A percentile compares a stretch with the other conserved stretches of the same genome.
Evolutionary conservation across 2,888 invertebrate genomes (phyloP).

Genomic region (Chloroclysta siterata): DNA sequence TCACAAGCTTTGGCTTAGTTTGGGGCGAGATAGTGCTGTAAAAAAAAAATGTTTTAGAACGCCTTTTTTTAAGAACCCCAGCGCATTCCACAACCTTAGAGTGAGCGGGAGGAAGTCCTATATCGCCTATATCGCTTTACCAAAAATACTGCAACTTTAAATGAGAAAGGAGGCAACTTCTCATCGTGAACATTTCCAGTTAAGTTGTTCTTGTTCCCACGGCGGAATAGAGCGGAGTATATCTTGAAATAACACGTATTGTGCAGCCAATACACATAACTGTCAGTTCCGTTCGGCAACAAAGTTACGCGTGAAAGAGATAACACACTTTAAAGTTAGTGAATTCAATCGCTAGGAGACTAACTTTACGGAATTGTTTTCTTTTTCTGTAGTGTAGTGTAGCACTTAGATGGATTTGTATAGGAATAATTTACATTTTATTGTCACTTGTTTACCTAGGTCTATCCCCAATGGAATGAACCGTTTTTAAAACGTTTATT

Average conservation of each 20-base stretch:
- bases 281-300: slow-evolving; percentile 65
- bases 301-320: slow-evolving; percentile 71
- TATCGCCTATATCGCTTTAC: too few species aligned
- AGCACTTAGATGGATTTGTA: slow-evolving; percentile 64
- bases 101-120: too few species aligned
- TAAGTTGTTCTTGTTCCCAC: slow-evolving; percentile 38
- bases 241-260: slow-evolving; percentile 49
- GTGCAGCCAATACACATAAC: slow-evolving; percentile 63
- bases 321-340: slow-evolving; percentile 79
- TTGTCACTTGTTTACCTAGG: slow-evolving; percentile 3
- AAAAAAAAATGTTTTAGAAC: too few species aligned
- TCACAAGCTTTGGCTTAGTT: too few species aligned
- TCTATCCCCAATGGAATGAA: too few species aligned
- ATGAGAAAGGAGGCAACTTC: slow-evolving; percentile 19
- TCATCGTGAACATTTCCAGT: slow-evolving; percentile 7
- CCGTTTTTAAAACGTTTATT: too few species aligned
- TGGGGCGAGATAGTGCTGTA: too few species aligned
- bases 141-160: neutral
- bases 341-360: slow-evolving; percentile 76
- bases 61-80: too few species aligned
- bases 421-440: slow-evolving; percentile 39
- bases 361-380: slow-evolving; percentile 76
- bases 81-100: too few species aligned
- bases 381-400: slow-evolving; percentile 70
- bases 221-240: slow-evolving; percentile 35